Percentiles rank a stretch among this genome's conserved stretches.
These are phyloP conservation scores for Melanotaenia maccullochi DNA, from an alignment of 2,797 vertebrate genomes.

Conservation along the genomic window DNA sequence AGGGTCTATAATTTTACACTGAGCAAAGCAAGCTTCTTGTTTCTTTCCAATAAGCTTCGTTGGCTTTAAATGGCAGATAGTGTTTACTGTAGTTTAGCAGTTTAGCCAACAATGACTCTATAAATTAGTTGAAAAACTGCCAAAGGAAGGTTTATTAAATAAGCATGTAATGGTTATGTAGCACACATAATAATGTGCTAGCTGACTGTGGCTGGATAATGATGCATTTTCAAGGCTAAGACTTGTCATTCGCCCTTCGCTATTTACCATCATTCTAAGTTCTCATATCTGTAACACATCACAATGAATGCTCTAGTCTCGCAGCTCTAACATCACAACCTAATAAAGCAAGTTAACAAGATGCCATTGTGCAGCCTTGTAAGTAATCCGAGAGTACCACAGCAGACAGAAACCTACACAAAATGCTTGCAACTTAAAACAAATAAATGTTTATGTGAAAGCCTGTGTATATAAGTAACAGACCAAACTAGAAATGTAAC, in stretches of 20 bases:
- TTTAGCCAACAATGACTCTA: neutral
- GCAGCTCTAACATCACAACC: neutral
- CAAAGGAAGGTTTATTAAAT: neutral
- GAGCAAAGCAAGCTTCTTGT: conserved; percentile 1
- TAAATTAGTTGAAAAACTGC: neutral
- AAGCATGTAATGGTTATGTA: neutral
- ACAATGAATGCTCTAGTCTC: neutral
- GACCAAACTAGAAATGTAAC: too few relatives aligned
- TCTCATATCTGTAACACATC: neutral
- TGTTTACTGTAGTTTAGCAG: neutral
- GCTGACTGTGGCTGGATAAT: neutral
- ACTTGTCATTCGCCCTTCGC: neutral
- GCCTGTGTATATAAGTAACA: too few relatives aligned
- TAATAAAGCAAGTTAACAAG: neutral
- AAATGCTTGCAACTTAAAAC: neutral
- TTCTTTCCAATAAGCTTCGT: neutral
- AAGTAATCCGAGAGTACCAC: neutral
- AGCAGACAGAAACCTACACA: neutral
- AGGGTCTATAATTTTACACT: conserved; percentile 3
- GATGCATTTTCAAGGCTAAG: neutral
- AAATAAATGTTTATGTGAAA: too few relatives aligned
- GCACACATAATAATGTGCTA: neutral
- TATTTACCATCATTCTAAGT: neutral
- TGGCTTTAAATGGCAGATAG: neutral
- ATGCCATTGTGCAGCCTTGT: neutral